A percentile compares a stretch with the other conserved stretches of the same genome.
Conservation (phyloP, 2,113 vertebrate species). For the Entosphenus tridentatus region DNA sequence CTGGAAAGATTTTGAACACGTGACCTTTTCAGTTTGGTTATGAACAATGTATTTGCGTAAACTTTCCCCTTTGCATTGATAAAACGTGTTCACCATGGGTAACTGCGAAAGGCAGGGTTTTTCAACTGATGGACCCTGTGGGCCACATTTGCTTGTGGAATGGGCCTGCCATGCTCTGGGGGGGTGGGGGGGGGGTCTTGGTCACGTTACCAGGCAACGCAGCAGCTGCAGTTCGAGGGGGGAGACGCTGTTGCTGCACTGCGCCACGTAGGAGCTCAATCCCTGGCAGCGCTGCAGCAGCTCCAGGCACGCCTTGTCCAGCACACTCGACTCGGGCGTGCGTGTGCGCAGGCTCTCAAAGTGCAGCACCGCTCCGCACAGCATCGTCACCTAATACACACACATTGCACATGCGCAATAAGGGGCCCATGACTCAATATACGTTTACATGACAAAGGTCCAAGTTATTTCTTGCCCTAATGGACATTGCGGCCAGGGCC, state of each 20-base stretch:
- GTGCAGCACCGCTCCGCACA: conserved; percentile 88
- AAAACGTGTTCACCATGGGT: too few relatives aligned
- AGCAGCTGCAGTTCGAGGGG: conserved; percentile 70
- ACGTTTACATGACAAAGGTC: not conserved
- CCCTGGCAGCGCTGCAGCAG: conserved; percentile 83
- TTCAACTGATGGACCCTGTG: too few relatives aligned
- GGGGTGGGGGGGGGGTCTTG: too few relatives aligned
- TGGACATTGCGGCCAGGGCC: too few relatives aligned
- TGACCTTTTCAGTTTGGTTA: too few relatives aligned
- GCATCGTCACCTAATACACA: conserved; percentile 47
- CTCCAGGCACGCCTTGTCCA: conserved; percentile 65
- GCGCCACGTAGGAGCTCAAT: conserved; percentile 71
- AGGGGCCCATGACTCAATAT: not conserved
- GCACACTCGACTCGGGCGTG: conserved; percentile 61
- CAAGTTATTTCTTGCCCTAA: too few relatives aligned
- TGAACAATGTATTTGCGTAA: not conserved
- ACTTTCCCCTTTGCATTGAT: too few relatives aligned
- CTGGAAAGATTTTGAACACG: conserved; percentile 44
- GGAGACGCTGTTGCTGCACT: conserved; percentile 78
- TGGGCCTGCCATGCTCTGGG: not conserved
- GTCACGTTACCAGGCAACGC: conserved; percentile 53
- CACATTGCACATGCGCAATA: not conserved
- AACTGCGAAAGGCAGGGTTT: too few relatives aligned
- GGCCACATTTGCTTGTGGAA: not conserved
- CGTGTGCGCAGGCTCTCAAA: conserved; percentile 80